Base-by-base conservation (phyloP, 2,797 vertebrate genomes). In the Diglossa cyanea region DNA sequence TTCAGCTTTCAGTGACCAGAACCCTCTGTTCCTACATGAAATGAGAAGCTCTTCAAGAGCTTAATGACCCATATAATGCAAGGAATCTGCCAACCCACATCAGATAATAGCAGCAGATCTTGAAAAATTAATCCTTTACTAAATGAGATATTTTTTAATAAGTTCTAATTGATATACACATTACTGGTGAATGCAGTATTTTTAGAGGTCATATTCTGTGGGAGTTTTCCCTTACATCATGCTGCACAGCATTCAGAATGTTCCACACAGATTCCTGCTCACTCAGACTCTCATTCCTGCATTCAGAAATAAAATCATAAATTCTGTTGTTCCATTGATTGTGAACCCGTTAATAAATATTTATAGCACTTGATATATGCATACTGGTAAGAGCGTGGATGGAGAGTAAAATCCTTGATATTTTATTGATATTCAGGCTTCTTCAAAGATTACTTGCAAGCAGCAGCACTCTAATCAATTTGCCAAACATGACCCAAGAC, bases 241-340 rank as follows among this genome's bases (percentile, higher is more conserved):
- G 40, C 55, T 97, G 95, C 66, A 96, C 42, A 53, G 33, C 26
- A 74, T 95, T 92, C 57, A 96, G 65, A 94, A 96, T 55, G 30
- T 57, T 84, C 91, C 95, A 97, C 28, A 71, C 24, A 2, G 39
- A 30, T 70, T 93, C 67, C 30, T 95, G 60, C 75, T 94, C 73
- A 83, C 67, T 26, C 54, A 93, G 67, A 62, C 68, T 88, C 70
- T 94, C 80, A 75, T 91, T 95, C 37, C 91, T 76, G 2, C 94
- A 96, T 42, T 92, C 85, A 86, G 79, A 94, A 92, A 97, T 92
- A 62, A 95, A 57, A 74, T 91, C 66, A 90, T 96, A 55, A 65
- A 40, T 86, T 94, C 94, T 85, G 51, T 78, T 67, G 31, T 57
- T 89, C 94, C 90, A 94, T 7, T 89, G 21, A 66, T 71, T 87